phyloP scores from a whole-genome alignment of 2,797 vertebrate genomes.

The Enteromius mattozi region DNA sequence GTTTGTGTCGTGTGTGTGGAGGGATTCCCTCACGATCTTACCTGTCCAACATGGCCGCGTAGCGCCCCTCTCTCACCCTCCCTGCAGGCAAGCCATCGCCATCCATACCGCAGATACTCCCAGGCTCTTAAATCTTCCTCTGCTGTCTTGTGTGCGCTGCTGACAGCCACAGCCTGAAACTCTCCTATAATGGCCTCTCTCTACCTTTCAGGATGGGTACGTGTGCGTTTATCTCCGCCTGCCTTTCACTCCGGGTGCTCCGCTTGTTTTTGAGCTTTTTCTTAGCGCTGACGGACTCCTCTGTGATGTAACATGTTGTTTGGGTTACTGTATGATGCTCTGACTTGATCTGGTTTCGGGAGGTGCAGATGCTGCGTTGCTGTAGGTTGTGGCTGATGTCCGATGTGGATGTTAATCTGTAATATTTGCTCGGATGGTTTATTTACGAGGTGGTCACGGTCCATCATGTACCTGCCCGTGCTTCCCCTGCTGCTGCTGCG shows the following conservation, averaged over 20 bases:
- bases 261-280: conserved; percentile 14
- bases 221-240: conserved; percentile 23
- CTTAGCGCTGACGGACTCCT: background rate
- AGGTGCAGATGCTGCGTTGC: conserved; percentile 32
- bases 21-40: conserved; percentile 1
- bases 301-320: background rate
- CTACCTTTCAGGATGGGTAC: conserved; percentile 58
- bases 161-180: conserved; percentile 59
- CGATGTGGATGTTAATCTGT: background rate
- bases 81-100: conserved; percentile 2
- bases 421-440: conserved; percentile 1
- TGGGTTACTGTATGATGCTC: conserved; percentile 1
- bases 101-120: conserved; percentile 40
- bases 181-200: conserved; percentile 59
- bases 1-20: background rate
- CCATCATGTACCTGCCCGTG: background rate
- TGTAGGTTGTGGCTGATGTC: background rate
- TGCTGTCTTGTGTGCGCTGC: conserved; percentile 51
- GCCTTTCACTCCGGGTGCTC: background rate
- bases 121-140: conserved; percentile 61
- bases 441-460: conserved; percentile 15
- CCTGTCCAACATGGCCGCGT: conserved; percentile 40
- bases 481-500: conserved; percentile 5
- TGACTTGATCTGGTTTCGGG: conserved; percentile 19
- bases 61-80: conserved; percentile 7